Evolutionary conservation across 1,140 invertebrate species (phyloP).

Genomic region (Monochamus saltuarius): DNA sequence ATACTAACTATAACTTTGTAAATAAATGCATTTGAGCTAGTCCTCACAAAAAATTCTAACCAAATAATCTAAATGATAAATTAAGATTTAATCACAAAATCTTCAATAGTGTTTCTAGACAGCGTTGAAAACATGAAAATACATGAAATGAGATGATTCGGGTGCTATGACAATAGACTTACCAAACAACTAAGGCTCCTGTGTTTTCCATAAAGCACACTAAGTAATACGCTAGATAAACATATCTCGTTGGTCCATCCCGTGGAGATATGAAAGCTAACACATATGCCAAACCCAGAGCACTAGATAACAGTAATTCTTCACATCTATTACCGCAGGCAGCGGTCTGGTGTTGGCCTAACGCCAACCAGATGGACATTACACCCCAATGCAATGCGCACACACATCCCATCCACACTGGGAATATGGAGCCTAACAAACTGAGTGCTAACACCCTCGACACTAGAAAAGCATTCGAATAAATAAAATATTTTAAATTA

Average conservation of each 20-base stretch:
- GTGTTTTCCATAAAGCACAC: conserved; percentile 57
- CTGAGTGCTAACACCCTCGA: conserved; percentile 51
- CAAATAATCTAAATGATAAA: no score
- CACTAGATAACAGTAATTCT: conserved; percentile 51
- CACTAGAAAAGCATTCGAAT: conserved; percentile 35
- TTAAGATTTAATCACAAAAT: no score
- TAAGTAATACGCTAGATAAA: conserved; percentile 54
- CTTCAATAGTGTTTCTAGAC: no score
- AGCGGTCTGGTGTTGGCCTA: conserved; percentile 49
- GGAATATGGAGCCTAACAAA: conserved; percentile 48
- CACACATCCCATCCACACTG: conserved; percentile 51
- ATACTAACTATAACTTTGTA: no score
- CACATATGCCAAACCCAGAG: conserved; percentile 53
- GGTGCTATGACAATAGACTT: conserved; percentile 35
- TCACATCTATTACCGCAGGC: conserved; percentile 54
- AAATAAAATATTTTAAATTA: neutral
- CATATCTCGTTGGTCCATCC: conserved; percentile 54
- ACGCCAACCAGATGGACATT: conserved; percentile 51
- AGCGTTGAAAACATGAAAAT: no score
- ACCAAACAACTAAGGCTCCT: conserved; percentile 54
- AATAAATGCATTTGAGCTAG: no score
- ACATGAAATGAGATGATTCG: no score
- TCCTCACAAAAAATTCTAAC: no score
- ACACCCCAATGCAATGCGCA: conserved; percentile 51
- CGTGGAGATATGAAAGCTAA: conserved; percentile 54